Evolutionary conservation across 2,888 invertebrate genomes (phyloP), one percentile per base, ranked within the genome.

Genomic region (Mythimna lalbum): DNA sequence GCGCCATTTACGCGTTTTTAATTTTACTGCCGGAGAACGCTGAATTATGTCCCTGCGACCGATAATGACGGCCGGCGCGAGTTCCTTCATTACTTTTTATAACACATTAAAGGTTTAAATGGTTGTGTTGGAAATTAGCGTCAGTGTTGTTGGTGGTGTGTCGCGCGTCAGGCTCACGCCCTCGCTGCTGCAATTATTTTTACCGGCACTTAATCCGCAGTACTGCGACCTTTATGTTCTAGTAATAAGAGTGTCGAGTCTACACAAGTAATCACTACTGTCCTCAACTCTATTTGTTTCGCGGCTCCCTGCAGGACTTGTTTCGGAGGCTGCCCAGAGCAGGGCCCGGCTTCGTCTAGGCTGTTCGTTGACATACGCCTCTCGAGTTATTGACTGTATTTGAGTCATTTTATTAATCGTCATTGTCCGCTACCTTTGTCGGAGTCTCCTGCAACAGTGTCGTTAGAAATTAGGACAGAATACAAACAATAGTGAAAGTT

Each of bases 1-100:
- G 89, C 89, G 86, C 87, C 88, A 87, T 95, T 95, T 94, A 95
- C 93, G 93, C 90, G 91, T 92, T 95, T 95, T 95, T 94, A 94
- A 95, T 94, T 95, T 94, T 92, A 94, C 92, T 88, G 90, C 91
- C 84, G 82, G 82, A 86, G 88, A 91, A 92, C 90, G 89, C 87
- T 90, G 93, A 93, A 90, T 93, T 91, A 94, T 93, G 90, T 92
- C 90, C 88, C 86, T 86, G 86, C 69, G 85, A 84, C 76, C 87
- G 86, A 88, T 93, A 92, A 92, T 93, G 91, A 90, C 89, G 83
- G 88, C 86, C 69, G 86, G 85, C 84, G 88, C 86, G 91, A 90
- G 91, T 91, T 90, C 88, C 88, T 93, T 92, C 92, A 92, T 94
- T 92, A 90, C 92, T 90, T 93, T 95, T 94, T 93, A 93, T 91